Base-by-base conservation (phyloP, 2,888 invertebrate species). In the Chymomyza caudatula region DNA sequence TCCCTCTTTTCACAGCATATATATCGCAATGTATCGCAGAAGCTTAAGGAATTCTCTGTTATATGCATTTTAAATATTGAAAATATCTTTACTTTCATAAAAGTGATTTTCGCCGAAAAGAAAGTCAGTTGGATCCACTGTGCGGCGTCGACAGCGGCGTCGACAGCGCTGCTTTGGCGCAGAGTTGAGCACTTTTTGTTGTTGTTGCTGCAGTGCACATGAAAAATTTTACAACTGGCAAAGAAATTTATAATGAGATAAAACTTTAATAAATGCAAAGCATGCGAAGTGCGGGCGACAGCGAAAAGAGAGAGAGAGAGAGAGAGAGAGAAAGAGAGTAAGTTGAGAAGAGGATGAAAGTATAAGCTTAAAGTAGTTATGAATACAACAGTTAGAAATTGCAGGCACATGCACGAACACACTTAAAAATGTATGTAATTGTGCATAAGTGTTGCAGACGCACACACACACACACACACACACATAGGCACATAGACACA, bases 361-460 rank as follows among this genome's bases (percentile, higher is more conserved):
- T 23, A 59, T 49, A 19, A 23, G 74, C 71, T 63, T 68, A 82
- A 85, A 86, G 77, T 79, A 77, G 83, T 79, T 85, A 82, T 85
- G 85, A 86, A 86, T 78, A 85, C 77, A 82, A 74, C 72, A 84
- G 82, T 69, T 68, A 76, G 79, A 70, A 77, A 70, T 69, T 62
- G 69, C 62, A 69, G 60, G 67, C 22, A 49, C 74, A 77, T 69
- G 78, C 77, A 85, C 82, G 75, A 77, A 80, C 83, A 78, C 85
- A 86, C 86, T 86, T 74, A 85, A 81, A 82, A 86, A 85, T 82
- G 85, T 86, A 86, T 86, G 85, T 82, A 86, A 86, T 85, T 85
- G 86, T 85, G 83, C 85, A 82, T 82, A 82, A 79, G 83, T 77
- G 79, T 80, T 68, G 78, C 56, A 62, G 60, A 59, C 58, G 6